Base-by-base conservation (phyloP, 2,113 vertebrate species). In the Isichthys henryi region DNA sequence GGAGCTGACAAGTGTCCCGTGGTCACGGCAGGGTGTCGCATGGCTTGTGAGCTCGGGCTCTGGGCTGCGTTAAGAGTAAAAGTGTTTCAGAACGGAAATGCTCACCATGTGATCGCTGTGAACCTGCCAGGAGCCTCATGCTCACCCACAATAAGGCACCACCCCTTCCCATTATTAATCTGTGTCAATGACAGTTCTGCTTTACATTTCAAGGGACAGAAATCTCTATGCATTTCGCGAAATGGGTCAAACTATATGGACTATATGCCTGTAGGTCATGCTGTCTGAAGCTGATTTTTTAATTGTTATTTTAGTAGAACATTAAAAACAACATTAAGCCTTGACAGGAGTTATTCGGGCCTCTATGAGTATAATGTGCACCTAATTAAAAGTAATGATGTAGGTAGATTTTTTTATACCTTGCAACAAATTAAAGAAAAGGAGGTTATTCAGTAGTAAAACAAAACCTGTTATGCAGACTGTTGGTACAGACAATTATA, bases 41-140 rank as follows among this genome's bases (percentile, higher is more conserved):
- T 58, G 80, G 89, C 91, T 46, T 90, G 90, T 94, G 93, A 92
- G 94, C 89, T 58, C 56, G 90, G 56, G 90, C 91, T 89, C 9
- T 88, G 91, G 82, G 90, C 52, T 90, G 53, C 90, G 80, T 93
- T 88, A n/a, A 90, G 92, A 92, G 91, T 56, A 88, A 52, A 94
- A 94, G 50, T 87, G 95, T 93, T 90, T 89, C 90, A 93, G 91
- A 90, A 91, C 94, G 96, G 96, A 97, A 96, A 95, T 94, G 90
- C 91, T 77, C 3, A 48, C 93, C 98, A 97, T 92, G 95, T 97
- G 97, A 97, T 77, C 92, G 92, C 90, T 56, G 93, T 92, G 94
- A 93, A 95, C 91, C 91, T 92, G 92, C 92, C n/a, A 49, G 1
- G 48, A 13, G 1, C 3, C 13, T 50, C 77, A 11, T 70, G 5